Conservation (phyloP, 2,113 vertebrate species). For the Trachemys scripta region DNA sequence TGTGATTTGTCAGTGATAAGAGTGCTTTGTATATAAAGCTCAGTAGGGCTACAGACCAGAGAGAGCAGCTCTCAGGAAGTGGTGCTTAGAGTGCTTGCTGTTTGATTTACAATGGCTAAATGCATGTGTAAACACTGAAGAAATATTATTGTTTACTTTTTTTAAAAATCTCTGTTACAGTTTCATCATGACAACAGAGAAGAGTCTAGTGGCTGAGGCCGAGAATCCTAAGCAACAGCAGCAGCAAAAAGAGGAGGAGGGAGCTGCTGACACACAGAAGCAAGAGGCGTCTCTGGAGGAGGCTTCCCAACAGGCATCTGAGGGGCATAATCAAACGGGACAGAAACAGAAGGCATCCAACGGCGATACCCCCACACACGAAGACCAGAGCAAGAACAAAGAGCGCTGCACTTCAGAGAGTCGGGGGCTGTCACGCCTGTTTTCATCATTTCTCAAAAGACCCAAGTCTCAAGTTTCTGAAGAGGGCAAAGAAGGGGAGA, state of each 20-base stretch:
- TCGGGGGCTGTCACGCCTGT: slow-evolving; percentile 91
- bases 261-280: slow-evolving; percentile 64
- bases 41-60: neutral
- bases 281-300: slow-evolving; percentile 70
- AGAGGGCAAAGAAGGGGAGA: slow-evolving; percentile 80
- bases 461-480: slow-evolving; percentile 91
- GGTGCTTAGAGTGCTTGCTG: neutral
- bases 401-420: slow-evolving; percentile 82
- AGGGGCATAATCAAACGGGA: slow-evolving; percentile 51
- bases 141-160: neutral
- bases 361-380: slow-evolving; percentile 77
- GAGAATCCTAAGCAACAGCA: slow-evolving; percentile 76
- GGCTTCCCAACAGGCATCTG: neutral
- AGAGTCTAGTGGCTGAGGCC: slow-evolving; percentile 78
- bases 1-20: neutral
- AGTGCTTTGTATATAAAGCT: neutral
- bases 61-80: neutral
- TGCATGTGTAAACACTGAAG: neutral
- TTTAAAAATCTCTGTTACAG: slow-evolving; percentile 67
- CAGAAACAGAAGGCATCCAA: slow-evolving; percentile 77
- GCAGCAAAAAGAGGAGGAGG: slow-evolving; percentile 80
- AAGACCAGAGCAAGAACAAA: slow-evolving; percentile 84
- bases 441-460: slow-evolving; percentile 94
- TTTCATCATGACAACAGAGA: slow-evolving; percentile 96
- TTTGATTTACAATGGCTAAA: neutral